These are phyloP conservation scores for Sus cebifrons DNA, from an alignment of 2,797 vertebrate genomes.

Conservation along the genomic window DNA sequence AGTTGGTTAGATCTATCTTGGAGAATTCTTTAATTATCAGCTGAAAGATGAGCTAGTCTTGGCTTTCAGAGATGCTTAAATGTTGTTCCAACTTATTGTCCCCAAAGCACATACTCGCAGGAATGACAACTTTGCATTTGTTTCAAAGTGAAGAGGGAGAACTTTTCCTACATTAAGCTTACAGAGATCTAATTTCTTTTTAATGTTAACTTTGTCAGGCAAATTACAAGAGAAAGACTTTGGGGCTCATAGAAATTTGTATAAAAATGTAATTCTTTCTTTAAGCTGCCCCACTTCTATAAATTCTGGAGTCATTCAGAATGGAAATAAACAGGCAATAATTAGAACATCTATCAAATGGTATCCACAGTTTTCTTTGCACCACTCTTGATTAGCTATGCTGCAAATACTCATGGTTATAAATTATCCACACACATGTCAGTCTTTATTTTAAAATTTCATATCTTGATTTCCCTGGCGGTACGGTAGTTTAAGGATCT, in stretches of 20 bases:
- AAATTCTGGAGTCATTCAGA: slow-evolving; percentile 53
- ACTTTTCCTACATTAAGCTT: slow-evolving; percentile 14
- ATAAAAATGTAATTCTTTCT: slow-evolving; percentile 6
- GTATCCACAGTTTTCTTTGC: background rate
- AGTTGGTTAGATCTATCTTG: slow-evolving; percentile 46
- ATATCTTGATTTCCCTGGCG: background rate
- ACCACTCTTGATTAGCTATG: background rate
- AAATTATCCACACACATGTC: background rate
- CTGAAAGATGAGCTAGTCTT: background rate
- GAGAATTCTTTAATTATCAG: slow-evolving; percentile 43
- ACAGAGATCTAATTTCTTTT: background rate
- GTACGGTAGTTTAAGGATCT: too few species aligned
- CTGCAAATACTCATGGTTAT: background rate
- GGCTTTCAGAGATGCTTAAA: slow-evolving; percentile 34
- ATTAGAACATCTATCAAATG: background rate
- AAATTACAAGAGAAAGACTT: slow-evolving; percentile 58
- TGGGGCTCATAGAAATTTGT: slow-evolving; percentile 2
- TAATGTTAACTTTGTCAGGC: slow-evolving; percentile 5
- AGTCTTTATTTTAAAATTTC: slow-evolving; percentile 19
- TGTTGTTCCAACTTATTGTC: background rate
- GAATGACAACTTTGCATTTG: slow-evolving; percentile 28
- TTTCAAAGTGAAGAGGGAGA: slow-evolving; percentile 27
- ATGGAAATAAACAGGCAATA: slow-evolving; percentile 31
- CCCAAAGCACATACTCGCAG: background rate
- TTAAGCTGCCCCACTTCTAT: background rate